Base-by-base conservation (phyloP, 2,797 vertebrate genomes). In the Selene dorsalis region DNA sequence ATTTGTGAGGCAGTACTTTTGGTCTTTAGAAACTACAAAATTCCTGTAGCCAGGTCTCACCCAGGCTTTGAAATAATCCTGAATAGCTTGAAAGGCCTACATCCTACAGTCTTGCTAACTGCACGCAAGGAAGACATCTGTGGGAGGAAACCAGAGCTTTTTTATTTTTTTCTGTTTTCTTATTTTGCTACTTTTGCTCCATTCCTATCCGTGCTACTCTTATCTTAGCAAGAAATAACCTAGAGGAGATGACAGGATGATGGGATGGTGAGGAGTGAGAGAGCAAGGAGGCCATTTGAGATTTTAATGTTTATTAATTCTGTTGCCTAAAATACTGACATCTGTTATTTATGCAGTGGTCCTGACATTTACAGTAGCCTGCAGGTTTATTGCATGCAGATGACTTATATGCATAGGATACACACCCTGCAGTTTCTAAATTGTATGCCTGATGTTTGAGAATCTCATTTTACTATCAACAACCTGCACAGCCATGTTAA, bases 71-170 rank as follows among this genome's bases (percentile, higher is more conserved):
- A 80, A 66, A 82, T 39, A 32, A 69, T 53, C 48, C 30, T 22
- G 35, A 79, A 47, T 28, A 39, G 39, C 61, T 79, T 84, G 52
- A 88, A 79, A 86, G 71, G 38, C 38, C 52, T 79, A 43, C 59
- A 64, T 78, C 55, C 28, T 66, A 14, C 55, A 60, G 69, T 47
- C 77, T 73, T 32, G 71, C 45, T 26, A 61, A 79, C 65, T 57
- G 78, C 62, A 65, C 71, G 73, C 22, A 68, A 32, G 62, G 50
- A 71, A 71, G 38, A 69, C 71, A 68, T 84, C 72, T 64, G 57
- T 59, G 55, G 55, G 47, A 69, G 67, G 66, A 79, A n/a, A 69
- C 52, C 43, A 24, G 24, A 63, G 45, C 9, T 39, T 48, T 80
- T 55, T 35, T 1, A 0, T 35, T 80, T 41, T 38, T 43, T 60